Evolutionary conservation across 2,797 vertebrate genomes (phyloP), one percentile per base, ranked within the genome.

Genomic region (Sebastolobus alascanus): DNA sequence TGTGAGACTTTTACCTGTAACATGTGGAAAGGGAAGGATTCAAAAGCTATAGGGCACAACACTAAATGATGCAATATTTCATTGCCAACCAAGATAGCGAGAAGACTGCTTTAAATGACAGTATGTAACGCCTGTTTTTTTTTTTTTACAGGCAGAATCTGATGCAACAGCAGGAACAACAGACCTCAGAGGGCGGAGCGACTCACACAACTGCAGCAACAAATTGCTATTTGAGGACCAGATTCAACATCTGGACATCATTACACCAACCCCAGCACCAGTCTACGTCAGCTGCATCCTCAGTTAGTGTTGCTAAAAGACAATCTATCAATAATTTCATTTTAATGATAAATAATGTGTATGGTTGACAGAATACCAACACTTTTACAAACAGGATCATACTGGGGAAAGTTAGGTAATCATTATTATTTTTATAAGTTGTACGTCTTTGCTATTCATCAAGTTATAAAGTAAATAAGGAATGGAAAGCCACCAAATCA

Each of bases 181-280:
- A 58, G 25, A 46, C 16, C 29, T 66, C 63, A 60, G 79, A 38
- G 86, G 87, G 89, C 29, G 83, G 83, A 88, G 83, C 65, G 2
- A 54, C 43, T 73, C 74, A 68, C 67, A 66, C 69, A 84, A 72
- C 31, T 75, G 22, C 10, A 74, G 43, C 35, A 29, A 61, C 18
- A 1, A 70, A 67, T 60, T 68, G 38, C 55, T 79, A 71, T 86
- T 80, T 70, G 61, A 76, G 72, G 73, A 84, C 4, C 56, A 37
- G 16, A 86, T 78, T 84, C 79, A 89, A 72, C 85, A 87, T 88
- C 68, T 89, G 81, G 74, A 52, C 4, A 0, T 81, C 22, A 61
- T 74, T 73, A 50, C 65, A 71, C 13, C 9, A 59, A 54, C 54
- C 54, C 66, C 71, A 79, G 68, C 50, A 33, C 5, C 22, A 33